Conservation (phyloP, 2,113 vertebrate genomes). For the Pachycephala philippinensis region DNA sequence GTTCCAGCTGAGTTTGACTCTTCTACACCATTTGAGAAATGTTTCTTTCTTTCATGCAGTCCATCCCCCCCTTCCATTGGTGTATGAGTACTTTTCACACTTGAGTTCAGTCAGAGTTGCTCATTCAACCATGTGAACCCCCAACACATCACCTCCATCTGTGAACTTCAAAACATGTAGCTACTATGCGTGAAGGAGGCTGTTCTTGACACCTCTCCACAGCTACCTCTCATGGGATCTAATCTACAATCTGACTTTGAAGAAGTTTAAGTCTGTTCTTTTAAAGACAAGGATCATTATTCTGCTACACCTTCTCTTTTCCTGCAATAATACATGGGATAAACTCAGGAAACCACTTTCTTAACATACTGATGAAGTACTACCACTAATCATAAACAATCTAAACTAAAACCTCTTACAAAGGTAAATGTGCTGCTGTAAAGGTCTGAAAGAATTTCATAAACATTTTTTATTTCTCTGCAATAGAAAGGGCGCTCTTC, state of each 20-base stretch:
- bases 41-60: neutral
- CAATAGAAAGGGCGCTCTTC: neutral
- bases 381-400: neutral
- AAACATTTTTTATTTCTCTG: neutral
- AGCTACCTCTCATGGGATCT: neutral
- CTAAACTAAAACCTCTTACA: neutral
- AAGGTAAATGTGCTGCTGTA: neutral
- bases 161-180: neutral
- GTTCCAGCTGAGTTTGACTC: neutral
- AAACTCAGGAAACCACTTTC: neutral
- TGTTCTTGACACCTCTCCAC: neutral
- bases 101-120: neutral
- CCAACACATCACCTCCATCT: neutral
- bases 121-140: neutral
- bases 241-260: neutral
- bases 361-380: neutral
- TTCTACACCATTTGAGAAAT: neutral
- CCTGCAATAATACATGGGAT: neutral
- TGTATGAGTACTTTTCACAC: neutral
- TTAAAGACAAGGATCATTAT: neutral
- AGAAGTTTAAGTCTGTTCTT: neutral
- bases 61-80: neutral
- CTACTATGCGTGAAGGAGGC: neutral
- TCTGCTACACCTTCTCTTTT: neutral
- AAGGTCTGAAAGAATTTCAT: neutral